phyloP scores from a whole-genome alignment of 2,113 vertebrate species.

The Rhegmatorhina hoffmannsi region DNA sequence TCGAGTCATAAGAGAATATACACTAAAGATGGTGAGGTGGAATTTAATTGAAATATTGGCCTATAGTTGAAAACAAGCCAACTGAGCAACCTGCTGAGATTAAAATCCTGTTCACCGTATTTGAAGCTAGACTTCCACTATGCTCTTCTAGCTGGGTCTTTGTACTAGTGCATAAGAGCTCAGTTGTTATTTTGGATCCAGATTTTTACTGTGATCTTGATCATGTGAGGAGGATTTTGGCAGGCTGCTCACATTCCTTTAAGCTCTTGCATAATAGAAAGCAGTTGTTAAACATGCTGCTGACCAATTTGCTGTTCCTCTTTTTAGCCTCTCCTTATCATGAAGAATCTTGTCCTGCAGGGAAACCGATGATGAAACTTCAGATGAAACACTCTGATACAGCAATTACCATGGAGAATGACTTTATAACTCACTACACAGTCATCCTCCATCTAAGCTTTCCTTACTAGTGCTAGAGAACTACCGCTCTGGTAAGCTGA shows the following conservation, averaged over 20 bases:
- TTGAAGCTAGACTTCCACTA: background rate
- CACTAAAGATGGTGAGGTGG: background rate
- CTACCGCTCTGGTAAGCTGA: background rate
- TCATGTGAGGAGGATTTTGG: constrained; percentile 34
- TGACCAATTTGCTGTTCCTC: constrained; percentile 75
- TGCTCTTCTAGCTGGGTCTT: background rate
- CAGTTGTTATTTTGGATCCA: background rate
- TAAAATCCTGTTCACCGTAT: fast-evolving
- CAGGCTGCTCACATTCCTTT: constrained; percentile 80
- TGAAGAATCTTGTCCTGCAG: constrained; percentile 73
- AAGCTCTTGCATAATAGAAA: constrained; percentile 86
- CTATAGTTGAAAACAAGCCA: background rate
- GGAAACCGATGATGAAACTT: background rate
- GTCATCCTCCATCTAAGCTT: background rate
- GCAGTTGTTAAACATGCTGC: constrained; percentile 78
- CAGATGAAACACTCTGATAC: background rate
- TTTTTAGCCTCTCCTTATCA: constrained; percentile 76
- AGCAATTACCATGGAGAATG: background rate
- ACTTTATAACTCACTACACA: background rate
- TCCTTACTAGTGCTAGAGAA: background rate
- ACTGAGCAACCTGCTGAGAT: background rate
- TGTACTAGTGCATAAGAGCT: background rate
- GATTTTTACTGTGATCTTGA: constrained; percentile 14
- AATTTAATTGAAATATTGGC: constrained; percentile 15
- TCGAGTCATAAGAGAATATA: background rate